Percentiles rank a stretch among this genome's conserved stretches.
Evolutionary conservation across 2,888 invertebrate species (phyloP).

Genomic region (Cordylochernes scorpioides): DNA sequence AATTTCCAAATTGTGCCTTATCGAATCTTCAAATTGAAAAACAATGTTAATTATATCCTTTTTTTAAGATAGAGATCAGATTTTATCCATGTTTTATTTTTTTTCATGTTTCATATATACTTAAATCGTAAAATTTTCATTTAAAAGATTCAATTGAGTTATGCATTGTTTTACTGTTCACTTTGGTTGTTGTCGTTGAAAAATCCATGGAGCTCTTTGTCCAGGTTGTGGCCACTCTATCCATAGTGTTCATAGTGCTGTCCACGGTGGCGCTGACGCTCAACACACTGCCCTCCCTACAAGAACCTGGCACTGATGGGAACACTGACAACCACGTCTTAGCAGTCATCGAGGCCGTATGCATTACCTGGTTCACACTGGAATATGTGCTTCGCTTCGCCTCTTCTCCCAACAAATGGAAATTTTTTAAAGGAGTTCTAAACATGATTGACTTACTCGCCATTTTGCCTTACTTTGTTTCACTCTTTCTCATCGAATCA

Average conservation of each 20-base stretch:
- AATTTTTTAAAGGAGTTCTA: constrained; percentile 95
- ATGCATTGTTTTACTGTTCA: not conserved
- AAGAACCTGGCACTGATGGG: constrained; percentile 56
- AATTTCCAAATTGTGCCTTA: too few species aligned
- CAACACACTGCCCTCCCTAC: constrained; percentile 91
- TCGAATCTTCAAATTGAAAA: too few species aligned
- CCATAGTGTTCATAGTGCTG: constrained; percentile 97
- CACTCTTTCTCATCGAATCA: constrained; percentile 81
- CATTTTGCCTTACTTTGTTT: constrained; percentile 94
- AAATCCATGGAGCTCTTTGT: too few species aligned
- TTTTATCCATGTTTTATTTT: too few species aligned
- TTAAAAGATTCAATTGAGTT: not conserved
- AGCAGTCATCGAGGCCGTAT: constrained; percentile 92
- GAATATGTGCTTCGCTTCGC: constrained; percentile 90
- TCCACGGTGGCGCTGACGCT: constrained; percentile 96
- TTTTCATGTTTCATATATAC: too few species aligned
- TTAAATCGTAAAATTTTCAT: too few species aligned
- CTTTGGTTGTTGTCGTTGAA: not conserved
- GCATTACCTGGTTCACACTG: constrained; percentile 98
- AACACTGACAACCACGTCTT: constrained; percentile 67
- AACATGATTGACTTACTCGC: constrained; percentile 95
- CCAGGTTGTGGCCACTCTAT: constrained; percentile 98
- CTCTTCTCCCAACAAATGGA: constrained; percentile 97
- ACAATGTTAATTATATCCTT: too few species aligned
- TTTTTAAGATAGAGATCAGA: too few species aligned